Evolutionary conservation across 2,888 invertebrate genomes (phyloP).

Genomic region (Coelopa pilipes): DNA sequence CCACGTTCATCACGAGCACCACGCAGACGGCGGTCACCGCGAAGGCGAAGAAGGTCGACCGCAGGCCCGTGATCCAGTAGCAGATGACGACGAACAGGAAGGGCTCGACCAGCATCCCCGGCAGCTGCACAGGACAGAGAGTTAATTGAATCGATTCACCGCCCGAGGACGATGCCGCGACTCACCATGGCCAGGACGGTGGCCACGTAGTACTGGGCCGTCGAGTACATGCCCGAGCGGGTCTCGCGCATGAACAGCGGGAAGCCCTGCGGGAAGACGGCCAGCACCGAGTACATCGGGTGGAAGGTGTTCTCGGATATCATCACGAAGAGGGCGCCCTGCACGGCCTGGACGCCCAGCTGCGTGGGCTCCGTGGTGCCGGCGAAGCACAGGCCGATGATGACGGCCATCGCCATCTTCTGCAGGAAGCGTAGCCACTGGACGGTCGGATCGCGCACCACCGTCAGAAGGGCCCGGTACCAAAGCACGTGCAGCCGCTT

Average conservation of each 20-base stretch:
- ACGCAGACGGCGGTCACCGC: slow-evolving; percentile 75
- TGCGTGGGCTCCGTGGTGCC: slow-evolving; percentile 80
- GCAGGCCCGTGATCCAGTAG: slow-evolving; percentile 89
- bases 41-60: slow-evolving; percentile 76
- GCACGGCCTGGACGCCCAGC: slow-evolving; percentile 85
- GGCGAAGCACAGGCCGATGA: slow-evolving; percentile 87
- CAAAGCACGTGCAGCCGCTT: slow-evolving; percentile 81
- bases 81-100: slow-evolving; percentile 82
- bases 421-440: slow-evolving; percentile 82
- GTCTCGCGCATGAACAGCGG: slow-evolving; percentile 85
- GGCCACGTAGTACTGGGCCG: slow-evolving; percentile 82
- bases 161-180: slow-evolving; percentile 40
- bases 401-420: slow-evolving; percentile 80
- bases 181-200: slow-evolving; percentile 84
- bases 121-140: slow-evolving; percentile 71
- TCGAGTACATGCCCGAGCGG: slow-evolving; percentile 83
- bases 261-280: slow-evolving; percentile 82
- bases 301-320: slow-evolving; percentile 91
- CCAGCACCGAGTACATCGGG: slow-evolving; percentile 89
- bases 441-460: slow-evolving; percentile 82
- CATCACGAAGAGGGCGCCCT: slow-evolving; percentile 88
- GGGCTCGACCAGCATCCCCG: slow-evolving; percentile 86
- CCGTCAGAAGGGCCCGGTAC: slow-evolving; percentile 78
- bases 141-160: neutral
- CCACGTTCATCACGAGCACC: slow-evolving; percentile 84